Evolutionary conservation across 2,888 invertebrate genomes (phyloP).

Genomic region (Cryptocheilus praepositus): DNA sequence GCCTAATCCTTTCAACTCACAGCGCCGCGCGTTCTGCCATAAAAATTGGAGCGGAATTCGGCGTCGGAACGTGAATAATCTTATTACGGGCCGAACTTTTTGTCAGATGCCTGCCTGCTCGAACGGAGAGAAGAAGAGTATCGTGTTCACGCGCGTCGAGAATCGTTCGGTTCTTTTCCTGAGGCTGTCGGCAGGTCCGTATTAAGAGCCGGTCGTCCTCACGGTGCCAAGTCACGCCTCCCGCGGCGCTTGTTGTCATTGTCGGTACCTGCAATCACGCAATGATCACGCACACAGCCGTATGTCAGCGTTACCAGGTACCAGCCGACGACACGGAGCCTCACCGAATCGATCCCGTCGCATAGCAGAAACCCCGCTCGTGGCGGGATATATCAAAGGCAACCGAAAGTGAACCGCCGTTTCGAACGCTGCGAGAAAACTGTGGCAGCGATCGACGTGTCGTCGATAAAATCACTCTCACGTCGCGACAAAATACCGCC

Average conservation of each 20-base stretch:
- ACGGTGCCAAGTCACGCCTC: constrained; percentile 70
- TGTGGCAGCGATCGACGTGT: too few relatives aligned
- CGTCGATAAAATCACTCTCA: too few relatives aligned
- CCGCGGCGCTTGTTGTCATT: constrained; percentile 73
- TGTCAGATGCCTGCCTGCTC: too few relatives aligned
- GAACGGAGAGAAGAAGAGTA: too few relatives aligned
- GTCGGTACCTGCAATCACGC: constrained; percentile 63
- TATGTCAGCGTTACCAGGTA: constrained; percentile 18
- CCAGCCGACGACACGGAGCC: constrained; percentile 23
- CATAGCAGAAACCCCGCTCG: constrained; percentile 35
- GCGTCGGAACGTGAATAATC: too few relatives aligned
- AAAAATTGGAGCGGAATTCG: too few relatives aligned
- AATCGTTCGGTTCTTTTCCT: constrained; percentile 27
- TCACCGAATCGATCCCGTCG: constrained; percentile 55
- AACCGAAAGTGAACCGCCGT: constrained; percentile 51
- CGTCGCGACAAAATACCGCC: too few relatives aligned
- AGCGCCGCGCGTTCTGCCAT: too few relatives aligned
- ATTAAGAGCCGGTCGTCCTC: constrained; percentile 42
- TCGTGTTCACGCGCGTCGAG: too few relatives aligned
- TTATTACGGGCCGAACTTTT: too few relatives aligned
- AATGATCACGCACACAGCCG: constrained; percentile 57
- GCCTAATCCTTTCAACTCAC: too few relatives aligned
- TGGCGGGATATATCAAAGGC: constrained; percentile 49
- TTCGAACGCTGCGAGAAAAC: neutral
- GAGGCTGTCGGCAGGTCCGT: constrained; percentile 67